Percentiles rank a stretch among this genome's conserved stretches.
These are phyloP conservation scores for Folsomia manolachei DNA, from an alignment of 2,888 invertebrate species.

Conservation along the genomic window DNA sequence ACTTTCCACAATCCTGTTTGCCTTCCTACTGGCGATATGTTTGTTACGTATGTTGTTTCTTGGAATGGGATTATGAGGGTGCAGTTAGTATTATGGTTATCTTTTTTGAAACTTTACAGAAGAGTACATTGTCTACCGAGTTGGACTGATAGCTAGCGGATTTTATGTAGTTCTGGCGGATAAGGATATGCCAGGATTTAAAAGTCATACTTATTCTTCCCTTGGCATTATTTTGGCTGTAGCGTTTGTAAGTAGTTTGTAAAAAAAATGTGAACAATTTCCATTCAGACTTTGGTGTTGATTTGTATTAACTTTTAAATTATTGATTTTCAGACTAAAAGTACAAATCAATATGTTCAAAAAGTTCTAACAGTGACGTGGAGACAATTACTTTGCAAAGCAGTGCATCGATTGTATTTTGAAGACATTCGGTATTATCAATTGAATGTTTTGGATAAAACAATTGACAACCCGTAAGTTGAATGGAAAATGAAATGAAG, in stretches of 20 bases:
- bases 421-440: conserved; percentile 53
- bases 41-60: conserved; percentile 37
- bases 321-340: conserved; percentile 54
- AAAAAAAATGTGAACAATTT: not conserved
- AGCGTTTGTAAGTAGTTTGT: conserved; percentile 53
- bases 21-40: conserved; percentile 32
- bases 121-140: conserved; percentile 58
- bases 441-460: conserved; percentile 45
- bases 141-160: conserved; percentile 59
- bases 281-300: not conserved
- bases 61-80: not conserved
- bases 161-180: conserved; percentile 59
- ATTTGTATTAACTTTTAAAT: conserved; percentile 6
- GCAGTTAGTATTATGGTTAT: too few species aligned
- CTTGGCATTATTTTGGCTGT: conserved; percentile 52
- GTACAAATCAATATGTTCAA: conserved; percentile 55
- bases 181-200: conserved; percentile 56
- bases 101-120: conserved; percentile 53
- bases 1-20: conserved; percentile 38
- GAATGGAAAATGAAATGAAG: not conserved
- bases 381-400: conserved; percentile 55
- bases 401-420: conserved; percentile 58
- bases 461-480: conserved; percentile 48
- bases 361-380: conserved; percentile 58
- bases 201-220: conserved; percentile 48